Evolutionary conservation across 2,888 invertebrate genomes (phyloP), one percentile per base, ranked within the genome.

Genomic region (Lacanobia oleracea): DNA sequence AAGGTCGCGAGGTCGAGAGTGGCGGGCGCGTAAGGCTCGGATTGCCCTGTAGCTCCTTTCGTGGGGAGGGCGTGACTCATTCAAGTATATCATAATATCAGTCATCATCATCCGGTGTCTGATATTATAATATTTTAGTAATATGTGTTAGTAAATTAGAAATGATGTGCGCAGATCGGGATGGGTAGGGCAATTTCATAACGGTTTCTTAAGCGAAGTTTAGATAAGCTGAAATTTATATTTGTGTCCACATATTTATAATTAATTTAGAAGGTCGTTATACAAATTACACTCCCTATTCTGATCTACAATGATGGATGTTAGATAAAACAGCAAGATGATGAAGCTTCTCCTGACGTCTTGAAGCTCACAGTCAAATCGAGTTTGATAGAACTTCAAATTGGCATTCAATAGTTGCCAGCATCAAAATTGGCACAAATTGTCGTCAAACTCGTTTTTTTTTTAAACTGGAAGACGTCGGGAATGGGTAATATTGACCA

Each of bases 1-100:
- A 10, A 94, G 87, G 67, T 93, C 93, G 0, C 89, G 88, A 0
- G 93, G 94, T 45, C 90, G 88, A 0, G 90, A 81, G 74, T 89
- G 87, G 0, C 90, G 90, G 12, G 88, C 75, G 8, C 90, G 88
- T 67, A 89, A 48, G 10, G 88, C 84, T 4, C 90, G 77, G 40
- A 87, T 83, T 4, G 88, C 84, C 66, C 91, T 88, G 77, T 83
- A 86, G 80, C 79, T 84, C 73, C 85, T 86, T 62, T 62, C 33
- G 37, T 21, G 51, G 77, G 66, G 54, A 56, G 59, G 54, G 60
- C 56, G 57, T 64, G 64, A 72, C 56, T 53, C 57, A 68, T 54
- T 59, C 16, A 62, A 80, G 70, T 43, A 37, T 63, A 67, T 69
- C 45, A 56, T 56, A 75, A 60, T 37, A 64, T 56, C 64, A 23